Evolutionary conservation across 2,797 vertebrate genomes (phyloP), one percentile per base, ranked within the genome.

Genomic region (Ptychobarbus kaznakovi): DNA sequence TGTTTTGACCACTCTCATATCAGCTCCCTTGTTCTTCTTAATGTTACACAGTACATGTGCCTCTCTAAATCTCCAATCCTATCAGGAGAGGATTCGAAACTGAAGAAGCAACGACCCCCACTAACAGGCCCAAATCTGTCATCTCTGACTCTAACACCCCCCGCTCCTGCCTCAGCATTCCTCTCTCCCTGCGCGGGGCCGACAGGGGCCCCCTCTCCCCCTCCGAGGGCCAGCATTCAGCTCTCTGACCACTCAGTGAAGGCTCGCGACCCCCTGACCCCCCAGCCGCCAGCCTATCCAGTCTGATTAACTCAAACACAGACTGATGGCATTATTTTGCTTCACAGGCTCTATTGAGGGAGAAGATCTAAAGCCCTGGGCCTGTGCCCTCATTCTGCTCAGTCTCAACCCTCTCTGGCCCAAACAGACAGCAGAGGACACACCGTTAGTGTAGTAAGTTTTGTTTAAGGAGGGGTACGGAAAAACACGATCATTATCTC

Each of bases 241-340:
- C 95, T 96, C 96, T 94, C 96, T 97, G 94, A 95, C 96, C 96
- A 93, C 91, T 91, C 90, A 92, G 93, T 92, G 73, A 91, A 91
- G 93, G 92, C 93, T 93, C 18, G 83, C 73, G 94, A 95, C 95
- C 95, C 91, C 91, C 90, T 94, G 95, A 96, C 95, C 95, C 93
- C 90, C 88, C 91, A 86, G 94, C 94, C 95, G 95, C 94, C 92
- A 93, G 92, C 93, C 95, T 96, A 96, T 97, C 97, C 95, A 87
- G 93, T 97, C 95, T 91, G 91, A 97, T 97, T 97, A 97, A 95
- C 95, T 96, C 92, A 86, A 94, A 95, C 91, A 70, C 90, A 91
- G 92, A 94, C 90, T 95, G 96, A 95, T 95, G 95, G 92, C 93
- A 95, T 96, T 96, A 94, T 96, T 97, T 95, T 96, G 96, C 96